Base-by-base conservation (phyloP, 2,888 invertebrate genomes). In the Coenonympha arcania region DNA sequence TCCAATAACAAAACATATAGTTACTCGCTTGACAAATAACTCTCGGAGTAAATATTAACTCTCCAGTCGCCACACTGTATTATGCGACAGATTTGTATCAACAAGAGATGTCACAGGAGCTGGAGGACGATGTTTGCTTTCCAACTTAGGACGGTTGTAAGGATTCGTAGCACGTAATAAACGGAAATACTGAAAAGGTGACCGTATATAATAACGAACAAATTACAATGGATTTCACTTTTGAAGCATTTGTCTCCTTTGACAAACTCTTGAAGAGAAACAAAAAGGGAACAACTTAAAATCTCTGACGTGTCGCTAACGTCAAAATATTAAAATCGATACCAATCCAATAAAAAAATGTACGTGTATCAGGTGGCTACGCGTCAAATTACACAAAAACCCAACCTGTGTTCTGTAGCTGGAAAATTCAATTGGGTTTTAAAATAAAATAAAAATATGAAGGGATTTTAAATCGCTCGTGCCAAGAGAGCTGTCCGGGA, bases 1-100 rank as follows among this genome's bases (percentile, higher is more conserved):
- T 83, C 79, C 82, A 79, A 76, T 83, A 71, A 79, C 83, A 81
- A 78, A 81, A 73, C 79, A 76, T 72, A n/a, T n/a, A n/a, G n/a
- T 78, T 77, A 79, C 82, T 79, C 77, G 78, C 79, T 79, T 77
- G 76, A 76, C 84, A 85, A 85, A 85, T 71, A 85, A 61, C 70
- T 71, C 70, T 71, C 66, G 78, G 72, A 71, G 69, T 79, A 85
- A 85, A 84, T 82, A 84, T 85, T 82, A 77, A 69, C 72, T 36
- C 26, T 71, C 69, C 72, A 74, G 74, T 36, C 26, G 72, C 69
- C 72, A 74, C 75, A 76, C 69, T 73, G 73, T 74, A 77, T 78
- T 79, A 77, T 76, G 68, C 72, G 67, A 71, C 73, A 73, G 76
- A 79, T 81, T 81, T 81, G 76, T 81, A 77, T 73, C 65, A 76